Evolutionary conservation across 2,797 vertebrate species (phyloP).

Genomic region (Esox masquinongy): DNA sequence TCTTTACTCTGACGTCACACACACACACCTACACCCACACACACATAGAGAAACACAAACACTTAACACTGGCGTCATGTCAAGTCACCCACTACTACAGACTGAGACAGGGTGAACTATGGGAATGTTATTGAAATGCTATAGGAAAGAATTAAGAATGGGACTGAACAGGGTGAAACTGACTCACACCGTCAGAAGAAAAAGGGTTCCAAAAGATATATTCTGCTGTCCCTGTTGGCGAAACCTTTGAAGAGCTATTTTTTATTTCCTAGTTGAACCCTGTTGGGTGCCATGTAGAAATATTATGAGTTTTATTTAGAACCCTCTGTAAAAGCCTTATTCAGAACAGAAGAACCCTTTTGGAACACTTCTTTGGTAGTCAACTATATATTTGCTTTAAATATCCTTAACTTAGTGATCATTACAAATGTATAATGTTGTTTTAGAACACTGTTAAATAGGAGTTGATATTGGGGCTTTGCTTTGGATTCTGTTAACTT

Average conservation of each 20-base stretch:
- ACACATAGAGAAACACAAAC: not conserved
- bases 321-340: too few relatives aligned
- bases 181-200: not conserved
- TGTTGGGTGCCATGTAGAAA: too few relatives aligned
- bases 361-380: too few relatives aligned
- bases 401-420: not conserved
- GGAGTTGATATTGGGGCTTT: not conserved
- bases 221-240: too few relatives aligned
- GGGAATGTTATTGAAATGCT: constrained; percentile 34
- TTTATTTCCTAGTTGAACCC: too few relatives aligned
- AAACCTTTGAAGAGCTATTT: too few relatives aligned
- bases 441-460: not conserved
- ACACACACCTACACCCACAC: not conserved
- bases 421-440: not conserved
- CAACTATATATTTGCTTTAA: too few relatives aligned
- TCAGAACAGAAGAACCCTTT: too few relatives aligned
- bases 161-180: not conserved
- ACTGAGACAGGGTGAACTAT: constrained; percentile 48
- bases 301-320: too few relatives aligned
- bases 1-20: constrained; percentile 30
- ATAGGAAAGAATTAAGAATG: not conserved
- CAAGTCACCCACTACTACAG: constrained; percentile 63
- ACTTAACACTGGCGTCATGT: constrained; percentile 65
- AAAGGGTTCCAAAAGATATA: too few relatives aligned
- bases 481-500: not conserved